phyloP scores from a whole-genome alignment of 2,113 vertebrate genomes.

The Marmota flaviventris region DNA sequence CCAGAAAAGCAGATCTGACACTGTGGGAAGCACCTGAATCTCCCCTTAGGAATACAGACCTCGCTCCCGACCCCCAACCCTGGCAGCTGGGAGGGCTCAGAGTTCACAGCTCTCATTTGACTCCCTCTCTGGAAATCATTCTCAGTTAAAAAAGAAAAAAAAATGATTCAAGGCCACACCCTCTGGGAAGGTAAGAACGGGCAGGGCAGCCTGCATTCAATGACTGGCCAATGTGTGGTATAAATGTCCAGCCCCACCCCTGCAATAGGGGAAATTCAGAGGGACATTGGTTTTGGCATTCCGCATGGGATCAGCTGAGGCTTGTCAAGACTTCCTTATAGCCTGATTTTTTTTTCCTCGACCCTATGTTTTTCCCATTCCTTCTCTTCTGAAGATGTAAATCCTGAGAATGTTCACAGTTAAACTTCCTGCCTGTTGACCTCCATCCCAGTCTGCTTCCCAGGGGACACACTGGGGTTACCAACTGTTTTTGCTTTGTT shows the following conservation, averaged over 20 bases:
- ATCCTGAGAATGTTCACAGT: not conserved
- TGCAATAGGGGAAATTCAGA: not conserved
- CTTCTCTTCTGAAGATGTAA: not conserved
- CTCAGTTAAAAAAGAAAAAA: not conserved
- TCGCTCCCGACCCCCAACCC: accelerated
- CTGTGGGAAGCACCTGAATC: not conserved
- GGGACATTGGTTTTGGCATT: not conserved
- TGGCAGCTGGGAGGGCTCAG: no score
- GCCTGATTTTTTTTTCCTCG: not conserved
- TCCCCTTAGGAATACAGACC: not conserved
- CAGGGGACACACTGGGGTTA: not conserved
- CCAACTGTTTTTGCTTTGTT: not conserved
- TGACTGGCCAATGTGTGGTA: not conserved
- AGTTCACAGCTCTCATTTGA: not conserved
- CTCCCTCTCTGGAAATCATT: not conserved
- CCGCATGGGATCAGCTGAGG: not conserved
- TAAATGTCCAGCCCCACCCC: not conserved
- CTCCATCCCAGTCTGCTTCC: not conserved
- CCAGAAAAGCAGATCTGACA: not conserved
- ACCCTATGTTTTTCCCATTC: no score
- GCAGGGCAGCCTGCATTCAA: not conserved
- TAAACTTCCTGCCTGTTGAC: not conserved
- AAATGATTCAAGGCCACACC: not conserved
- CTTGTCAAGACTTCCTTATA: not conserved
- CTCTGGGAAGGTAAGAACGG: not conserved